These are phyloP conservation scores for Chrysina gloriosa DNA, from an alignment of 2,888 invertebrate genomes.

Conservation along the genomic window DNA sequence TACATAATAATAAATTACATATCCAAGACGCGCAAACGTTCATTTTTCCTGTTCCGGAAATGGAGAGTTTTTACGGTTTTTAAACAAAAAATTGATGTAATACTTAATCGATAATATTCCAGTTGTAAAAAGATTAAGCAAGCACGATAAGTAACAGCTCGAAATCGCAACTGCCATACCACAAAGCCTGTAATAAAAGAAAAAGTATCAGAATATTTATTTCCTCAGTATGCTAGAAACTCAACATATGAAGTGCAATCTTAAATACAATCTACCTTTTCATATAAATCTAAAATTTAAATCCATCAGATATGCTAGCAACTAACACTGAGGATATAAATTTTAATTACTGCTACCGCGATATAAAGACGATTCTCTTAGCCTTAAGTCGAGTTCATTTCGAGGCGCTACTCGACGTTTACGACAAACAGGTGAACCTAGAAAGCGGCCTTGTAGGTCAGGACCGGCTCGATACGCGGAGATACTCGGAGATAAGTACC, in stretches of 20 bases:
- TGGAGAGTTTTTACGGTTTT: not conserved
- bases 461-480: conserved; percentile 29
- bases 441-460: conserved; percentile 43
- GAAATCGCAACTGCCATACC: too few relatives aligned
- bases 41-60: conserved; percentile 3
- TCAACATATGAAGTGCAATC: too few relatives aligned
- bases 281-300: too few relatives aligned
- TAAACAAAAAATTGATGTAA: conserved; percentile 6
- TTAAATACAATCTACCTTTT: too few relatives aligned
- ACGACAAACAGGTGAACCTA: conserved; percentile 28
- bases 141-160: too few relatives aligned
- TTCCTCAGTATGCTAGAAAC: too few relatives aligned
- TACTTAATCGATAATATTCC: too few relatives aligned
- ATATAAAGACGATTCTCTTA: conserved; percentile 5
- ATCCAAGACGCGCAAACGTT: not conserved
- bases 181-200: too few relatives aligned
- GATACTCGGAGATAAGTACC: conserved; percentile 28
- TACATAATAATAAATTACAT: conserved; percentile 11
- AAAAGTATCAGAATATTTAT: too few relatives aligned
- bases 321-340: conserved; percentile 5
- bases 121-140: too few relatives aligned
- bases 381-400: not conserved
- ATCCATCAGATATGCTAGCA: too few relatives aligned
- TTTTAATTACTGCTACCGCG: conserved; percentile 6
- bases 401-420: not conserved